phyloP scores from a whole-genome alignment of 2,797 vertebrate species.

The Garrulus glandarius region DNA sequence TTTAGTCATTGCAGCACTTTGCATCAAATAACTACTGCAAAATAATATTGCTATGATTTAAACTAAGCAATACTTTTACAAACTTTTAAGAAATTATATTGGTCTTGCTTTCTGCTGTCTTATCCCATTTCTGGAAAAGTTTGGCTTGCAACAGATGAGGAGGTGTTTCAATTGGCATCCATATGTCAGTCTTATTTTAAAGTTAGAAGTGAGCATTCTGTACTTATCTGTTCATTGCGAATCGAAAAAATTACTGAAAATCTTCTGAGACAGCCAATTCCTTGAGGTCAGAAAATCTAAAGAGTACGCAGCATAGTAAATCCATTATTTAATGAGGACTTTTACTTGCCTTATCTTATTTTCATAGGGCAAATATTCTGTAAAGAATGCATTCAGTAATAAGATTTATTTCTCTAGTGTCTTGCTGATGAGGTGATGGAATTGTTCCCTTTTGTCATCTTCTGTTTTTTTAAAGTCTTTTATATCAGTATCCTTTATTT shows the following conservation, averaged over 20 bases:
- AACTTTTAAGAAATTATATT: not conserved
- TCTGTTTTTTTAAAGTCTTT: not conserved
- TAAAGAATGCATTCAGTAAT: not conserved
- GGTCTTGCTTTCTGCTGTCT: not conserved
- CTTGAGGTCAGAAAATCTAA: not conserved
- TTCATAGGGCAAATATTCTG: not conserved
- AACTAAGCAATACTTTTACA: not conserved
- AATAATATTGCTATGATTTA: not conserved
- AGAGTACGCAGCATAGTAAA: not conserved
- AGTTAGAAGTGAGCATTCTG: slow-evolving; percentile 16
- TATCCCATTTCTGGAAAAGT: not conserved
- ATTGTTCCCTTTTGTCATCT: not conserved
- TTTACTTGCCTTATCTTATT: not conserved
- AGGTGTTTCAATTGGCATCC: not conserved
- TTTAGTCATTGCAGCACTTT: not conserved
- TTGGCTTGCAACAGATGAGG: not conserved
- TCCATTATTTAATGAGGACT: not conserved
- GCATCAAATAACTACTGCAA: not conserved
- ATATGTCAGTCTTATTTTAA: not conserved
- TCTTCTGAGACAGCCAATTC: not conserved
- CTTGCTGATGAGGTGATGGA: not conserved
- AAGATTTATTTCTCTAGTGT: not conserved
- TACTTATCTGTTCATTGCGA: not conserved
- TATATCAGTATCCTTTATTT: not conserved
- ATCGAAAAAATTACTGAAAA: not conserved